Percentiles rank a stretch among this genome's conserved stretches.
Conservation (phyloP, 2,797 vertebrate species). For the Epinephelus coioides region DNA sequence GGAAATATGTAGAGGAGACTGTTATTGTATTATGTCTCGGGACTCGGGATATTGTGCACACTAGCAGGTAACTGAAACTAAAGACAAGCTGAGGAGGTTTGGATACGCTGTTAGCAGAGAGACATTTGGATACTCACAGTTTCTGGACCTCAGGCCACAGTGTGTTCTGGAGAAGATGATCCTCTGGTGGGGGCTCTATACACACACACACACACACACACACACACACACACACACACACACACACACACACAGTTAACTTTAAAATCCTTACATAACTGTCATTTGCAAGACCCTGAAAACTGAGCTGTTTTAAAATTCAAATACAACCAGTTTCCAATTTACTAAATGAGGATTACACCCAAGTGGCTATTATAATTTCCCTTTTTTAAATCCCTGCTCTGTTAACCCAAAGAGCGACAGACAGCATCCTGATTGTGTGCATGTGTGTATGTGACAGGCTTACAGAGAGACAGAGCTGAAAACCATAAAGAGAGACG, state of each 20-base stretch:
- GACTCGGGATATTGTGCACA: conserved; percentile 6
- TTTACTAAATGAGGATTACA: conserved; percentile 63
- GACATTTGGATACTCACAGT: conserved; percentile 88
- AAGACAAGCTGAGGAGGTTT: not conserved
- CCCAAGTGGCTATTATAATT: conserved; percentile 62
- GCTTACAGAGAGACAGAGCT: conserved; percentile 5
- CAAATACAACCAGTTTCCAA: conserved; percentile 50
- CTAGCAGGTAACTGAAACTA: conserved; percentile 13
- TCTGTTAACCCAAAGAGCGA: conserved; percentile 36
- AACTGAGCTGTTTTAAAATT: conserved; percentile 45
- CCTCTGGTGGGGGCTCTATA: conserved; percentile 95
- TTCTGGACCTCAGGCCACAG: conserved; percentile 99
- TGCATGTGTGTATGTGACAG: conserved; percentile 27
- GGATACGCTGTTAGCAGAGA: conserved; percentile 12
- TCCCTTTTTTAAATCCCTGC: conserved; percentile 59
- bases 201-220: conserved; percentile 17
- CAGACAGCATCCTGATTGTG: conserved; percentile 36
- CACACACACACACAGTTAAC: conserved; percentile 18
- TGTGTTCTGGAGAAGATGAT: conserved; percentile 97
- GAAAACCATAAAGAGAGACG: conserved; percentile 5
- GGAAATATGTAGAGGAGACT: not conserved
- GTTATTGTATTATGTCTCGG: not conserved
- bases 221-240: conserved; percentile 9
- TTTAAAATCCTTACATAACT: conserved; percentile 40
- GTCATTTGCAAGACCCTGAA: conserved; percentile 37